Conservation (phyloP, 53 echinoderm and acorn worm genomes). For the Pentamera pediparva region DNA sequence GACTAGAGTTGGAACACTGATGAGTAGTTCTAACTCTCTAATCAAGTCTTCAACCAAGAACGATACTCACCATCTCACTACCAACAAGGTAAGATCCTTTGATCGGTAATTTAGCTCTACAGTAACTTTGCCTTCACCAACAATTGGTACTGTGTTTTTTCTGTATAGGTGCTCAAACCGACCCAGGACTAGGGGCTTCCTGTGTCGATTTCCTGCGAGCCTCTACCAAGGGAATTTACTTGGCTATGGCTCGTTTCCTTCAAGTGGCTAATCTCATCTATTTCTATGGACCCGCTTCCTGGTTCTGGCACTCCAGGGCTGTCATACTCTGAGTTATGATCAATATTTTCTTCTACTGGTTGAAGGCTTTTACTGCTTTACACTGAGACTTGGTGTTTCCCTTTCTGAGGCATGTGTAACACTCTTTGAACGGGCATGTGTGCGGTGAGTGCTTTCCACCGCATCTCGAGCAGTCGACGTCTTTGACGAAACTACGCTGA, state of each 20-base stretch:
- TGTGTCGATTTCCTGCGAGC: constrained; percentile 35
- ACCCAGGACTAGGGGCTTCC: constrained; percentile 29
- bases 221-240: not conserved
- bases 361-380: constrained; percentile 18
- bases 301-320: too few species aligned
- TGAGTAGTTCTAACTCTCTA: too few species aligned
- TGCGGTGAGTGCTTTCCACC: constrained; percentile 16
- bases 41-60: too few species aligned
- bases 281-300: too few species aligned
- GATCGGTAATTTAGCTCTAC: too few species aligned
- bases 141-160: too few species aligned
- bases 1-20: too few species aligned
- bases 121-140: too few species aligned
- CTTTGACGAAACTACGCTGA: not conserved
- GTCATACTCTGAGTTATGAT: too few species aligned
- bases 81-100: too few species aligned
- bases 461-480: constrained; percentile 11
- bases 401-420: constrained; percentile 28
- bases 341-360: not conserved
- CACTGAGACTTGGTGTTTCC: constrained; percentile 50
- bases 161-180: constrained; percentile 23
- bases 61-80: too few species aligned
- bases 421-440: not conserved
- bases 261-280: not conserved
- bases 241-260: not conserved